Conservation (phyloP, 2,113 vertebrate genomes). For the Porphyrio hochstetteri region DNA sequence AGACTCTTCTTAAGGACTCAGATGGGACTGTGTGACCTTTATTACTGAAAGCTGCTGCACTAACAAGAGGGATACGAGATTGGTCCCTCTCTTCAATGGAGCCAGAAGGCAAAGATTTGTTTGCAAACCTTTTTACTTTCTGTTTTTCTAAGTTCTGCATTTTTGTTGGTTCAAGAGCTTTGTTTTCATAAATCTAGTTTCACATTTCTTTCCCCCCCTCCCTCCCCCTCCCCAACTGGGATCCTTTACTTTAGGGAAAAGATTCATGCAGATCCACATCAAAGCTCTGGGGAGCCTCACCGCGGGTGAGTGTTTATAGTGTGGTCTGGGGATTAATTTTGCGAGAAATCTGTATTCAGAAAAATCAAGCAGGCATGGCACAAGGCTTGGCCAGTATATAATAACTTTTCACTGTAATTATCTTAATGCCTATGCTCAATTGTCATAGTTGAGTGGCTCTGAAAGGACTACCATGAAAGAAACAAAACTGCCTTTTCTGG, state of each 20-base stretch:
- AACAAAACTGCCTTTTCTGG: constrained; percentile 9
- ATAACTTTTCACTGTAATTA: constrained; percentile 42
- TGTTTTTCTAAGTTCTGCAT: not conserved
- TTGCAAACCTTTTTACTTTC: not conserved
- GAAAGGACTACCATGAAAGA: constrained; percentile 19
- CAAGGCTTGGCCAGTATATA: not conserved
- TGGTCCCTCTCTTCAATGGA: not conserved
- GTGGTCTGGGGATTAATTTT: not conserved
- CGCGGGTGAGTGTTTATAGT: not conserved
- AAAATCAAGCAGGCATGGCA: not conserved
- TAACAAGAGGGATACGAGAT: not conserved
- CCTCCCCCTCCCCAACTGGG: not conserved
- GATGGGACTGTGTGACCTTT: not conserved
- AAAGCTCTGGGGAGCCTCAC: not conserved
- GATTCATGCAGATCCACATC: not conserved
- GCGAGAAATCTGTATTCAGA: constrained; percentile 13
- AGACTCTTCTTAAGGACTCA: not conserved
- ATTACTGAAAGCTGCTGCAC: not conserved
- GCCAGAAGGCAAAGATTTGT: not conserved
- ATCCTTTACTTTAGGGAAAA: not conserved
- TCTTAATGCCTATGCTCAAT: constrained; percentile 1
- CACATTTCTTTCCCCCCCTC: not conserved
- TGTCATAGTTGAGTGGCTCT: not conserved
- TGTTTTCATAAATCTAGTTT: not conserved
- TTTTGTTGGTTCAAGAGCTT: not conserved